Base-by-base conservation (phyloP, 2,113 vertebrate genomes). In the Hippopotamus amphibius region DNA sequence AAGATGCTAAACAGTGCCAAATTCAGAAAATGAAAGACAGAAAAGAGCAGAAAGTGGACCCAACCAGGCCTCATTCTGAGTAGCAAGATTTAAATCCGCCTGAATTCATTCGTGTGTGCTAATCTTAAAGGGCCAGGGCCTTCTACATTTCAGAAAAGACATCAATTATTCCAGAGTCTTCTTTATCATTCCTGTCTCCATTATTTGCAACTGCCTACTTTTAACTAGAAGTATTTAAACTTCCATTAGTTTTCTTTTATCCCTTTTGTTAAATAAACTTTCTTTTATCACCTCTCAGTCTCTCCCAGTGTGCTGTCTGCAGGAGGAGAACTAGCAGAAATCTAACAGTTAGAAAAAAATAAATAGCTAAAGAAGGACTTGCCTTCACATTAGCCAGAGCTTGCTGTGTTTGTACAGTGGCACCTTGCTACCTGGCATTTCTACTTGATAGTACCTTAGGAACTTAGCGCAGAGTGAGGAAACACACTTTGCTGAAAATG, bases 251-350 rank as follows among this genome's bases (percentile, higher is more conserved):
- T 89, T 96, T 88, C 76, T 82, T 69, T 95, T 94, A 91, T 83
- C 85, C 76, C 69, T 90, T 93, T 96, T 97, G 86, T 97, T 97
- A 95, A 97, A 84, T 92, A 95, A 97, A 97, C 96, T 63, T 91
- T 90, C 87, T 63, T 93, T 95, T 93, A 88, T 97, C 88, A 88
- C 77, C 84, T 87, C 50, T 57, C 91, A 55, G 72, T 53, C 43
- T 96, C 72, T 93, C 91, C 65, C 14, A 8, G 53, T 37, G 28
- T 95, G 37, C 88, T 86, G 33, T 89, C 80, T 71, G 33, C 76
- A 30, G 86, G 80, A 33, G 30, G 53, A 82, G 33, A 81, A 74
- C 50, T 26, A 89, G 92, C 59, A 83, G 43, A 89, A 88, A 61
- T 80, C 68, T 33, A 95, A 59, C 43, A 95, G 48, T 88, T 59